phyloP scores from a whole-genome alignment of 2,797 vertebrate genomes.

The Iguana delicatissima region DNA sequence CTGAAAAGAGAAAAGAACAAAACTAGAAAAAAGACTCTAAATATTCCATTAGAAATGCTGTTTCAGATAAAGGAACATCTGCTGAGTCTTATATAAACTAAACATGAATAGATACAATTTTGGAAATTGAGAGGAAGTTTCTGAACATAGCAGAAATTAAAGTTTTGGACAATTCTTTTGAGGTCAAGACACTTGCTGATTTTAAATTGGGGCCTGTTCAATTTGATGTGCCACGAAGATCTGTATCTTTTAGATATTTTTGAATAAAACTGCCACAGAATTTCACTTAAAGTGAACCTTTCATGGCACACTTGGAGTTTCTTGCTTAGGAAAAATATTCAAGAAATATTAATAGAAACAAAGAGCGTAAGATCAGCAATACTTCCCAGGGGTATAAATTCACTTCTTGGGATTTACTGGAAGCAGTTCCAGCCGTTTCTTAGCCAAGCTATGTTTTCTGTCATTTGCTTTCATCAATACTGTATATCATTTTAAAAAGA shows the following conservation, averaged over 20 bases:
- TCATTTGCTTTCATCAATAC: not conserved
- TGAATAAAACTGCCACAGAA: not conserved
- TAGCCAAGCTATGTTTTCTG: not conserved
- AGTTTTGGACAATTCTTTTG: not conserved
- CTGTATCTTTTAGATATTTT: not conserved
- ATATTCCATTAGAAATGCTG: slow-evolving; percentile 24
- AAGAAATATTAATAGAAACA: not conserved
- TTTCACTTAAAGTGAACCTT: not conserved
- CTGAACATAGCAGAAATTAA: not conserved
- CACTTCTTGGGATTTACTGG: not conserved
- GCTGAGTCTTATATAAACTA: slow-evolving; percentile 20
- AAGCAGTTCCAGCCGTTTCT: not conserved
- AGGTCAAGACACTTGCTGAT: not conserved
- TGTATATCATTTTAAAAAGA: not conserved
- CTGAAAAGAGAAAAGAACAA: slow-evolving; percentile 11
- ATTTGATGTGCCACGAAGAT: not conserved
- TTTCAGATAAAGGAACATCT: slow-evolving; percentile 43
- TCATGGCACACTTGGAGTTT: not conserved
- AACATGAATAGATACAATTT: slow-evolving; percentile 12
- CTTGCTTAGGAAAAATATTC: not conserved
- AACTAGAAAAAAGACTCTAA: not conserved
- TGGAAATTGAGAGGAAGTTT: not conserved
- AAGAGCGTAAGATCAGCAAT: not conserved
- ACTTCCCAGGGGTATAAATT: not conserved
- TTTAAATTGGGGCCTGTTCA: not conserved